phyloP scores from a whole-genome alignment of 2,888 invertebrate species.

The Pristionchus entomophagus region DNA sequence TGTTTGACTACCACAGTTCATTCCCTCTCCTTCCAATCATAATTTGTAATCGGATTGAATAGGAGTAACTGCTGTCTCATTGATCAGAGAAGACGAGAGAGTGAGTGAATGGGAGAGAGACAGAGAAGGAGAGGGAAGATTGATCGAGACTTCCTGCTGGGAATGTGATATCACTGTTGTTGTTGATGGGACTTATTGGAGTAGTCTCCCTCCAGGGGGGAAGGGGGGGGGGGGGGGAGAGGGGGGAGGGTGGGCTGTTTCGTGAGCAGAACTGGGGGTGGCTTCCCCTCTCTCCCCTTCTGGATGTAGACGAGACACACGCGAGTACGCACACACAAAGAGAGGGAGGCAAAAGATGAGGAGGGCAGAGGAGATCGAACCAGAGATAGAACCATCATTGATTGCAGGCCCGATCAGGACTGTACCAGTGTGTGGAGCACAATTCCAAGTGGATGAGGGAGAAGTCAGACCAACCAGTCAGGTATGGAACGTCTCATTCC shows the following conservation, averaged over 20 bases:
- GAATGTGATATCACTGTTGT: slow-evolving; percentile 10
- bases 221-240: neutral
- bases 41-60: slow-evolving; percentile 28
- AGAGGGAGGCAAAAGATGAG: slow-evolving; percentile 4
- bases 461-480: neutral
- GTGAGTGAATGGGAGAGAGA: neutral
- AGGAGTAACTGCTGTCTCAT: neutral
- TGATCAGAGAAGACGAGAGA: neutral
- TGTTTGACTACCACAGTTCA: slow-evolving; percentile 30
- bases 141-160: neutral
- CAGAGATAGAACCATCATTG: neutral
- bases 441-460: neutral
- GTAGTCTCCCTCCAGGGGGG: neutral
- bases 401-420: slow-evolving; percentile 2
- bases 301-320: neutral
- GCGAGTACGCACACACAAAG: slow-evolving; percentile 34
- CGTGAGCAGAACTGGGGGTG: too few species aligned
- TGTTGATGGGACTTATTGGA: neutral
- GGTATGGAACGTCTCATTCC: neutral
- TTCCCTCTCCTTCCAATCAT: neutral
- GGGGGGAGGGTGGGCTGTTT: neutral
- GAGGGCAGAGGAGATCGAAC: slow-evolving; percentile 1
- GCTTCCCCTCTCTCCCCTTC: neutral
- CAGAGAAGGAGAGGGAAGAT: neutral
- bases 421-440: neutral